phyloP scores from a whole-genome alignment of 2,797 vertebrate species.

The Catamblyrhynchus diadema region DNA sequence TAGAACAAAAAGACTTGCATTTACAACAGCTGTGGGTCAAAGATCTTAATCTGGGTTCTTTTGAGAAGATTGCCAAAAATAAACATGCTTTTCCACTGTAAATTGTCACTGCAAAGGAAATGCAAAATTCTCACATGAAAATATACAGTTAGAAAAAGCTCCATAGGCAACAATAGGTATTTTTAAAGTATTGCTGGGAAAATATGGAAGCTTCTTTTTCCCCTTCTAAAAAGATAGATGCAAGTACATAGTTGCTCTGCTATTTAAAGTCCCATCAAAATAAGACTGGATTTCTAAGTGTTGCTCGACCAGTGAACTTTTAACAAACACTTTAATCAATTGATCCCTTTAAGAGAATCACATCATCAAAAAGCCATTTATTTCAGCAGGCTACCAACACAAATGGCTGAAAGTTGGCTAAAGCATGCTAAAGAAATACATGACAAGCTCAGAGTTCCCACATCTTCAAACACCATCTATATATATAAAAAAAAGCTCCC shows the following conservation, averaged over 20 bases:
- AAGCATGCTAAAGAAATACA: neutral
- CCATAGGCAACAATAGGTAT: neutral
- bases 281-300: neutral
- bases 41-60: conserved; percentile 7
- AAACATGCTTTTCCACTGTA: neutral
- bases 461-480: neutral
- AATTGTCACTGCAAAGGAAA: neutral
- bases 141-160: neutral
- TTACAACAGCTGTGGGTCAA: neutral
- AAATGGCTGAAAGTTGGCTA: neutral
- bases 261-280: neutral
- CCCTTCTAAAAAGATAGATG: neutral
- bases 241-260: neutral
- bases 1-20: neutral
- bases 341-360: neutral
- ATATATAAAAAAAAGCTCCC: accelerated
- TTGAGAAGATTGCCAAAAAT: neutral
- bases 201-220: neutral
- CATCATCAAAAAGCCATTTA: neutral
- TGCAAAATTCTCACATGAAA: neutral
- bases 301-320: neutral
- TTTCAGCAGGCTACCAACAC: neutral
- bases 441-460: neutral
- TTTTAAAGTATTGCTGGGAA: neutral
- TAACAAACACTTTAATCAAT: neutral